Conservation (phyloP, 2,888 invertebrate species). For the Ptychoptera albimana region DNA sequence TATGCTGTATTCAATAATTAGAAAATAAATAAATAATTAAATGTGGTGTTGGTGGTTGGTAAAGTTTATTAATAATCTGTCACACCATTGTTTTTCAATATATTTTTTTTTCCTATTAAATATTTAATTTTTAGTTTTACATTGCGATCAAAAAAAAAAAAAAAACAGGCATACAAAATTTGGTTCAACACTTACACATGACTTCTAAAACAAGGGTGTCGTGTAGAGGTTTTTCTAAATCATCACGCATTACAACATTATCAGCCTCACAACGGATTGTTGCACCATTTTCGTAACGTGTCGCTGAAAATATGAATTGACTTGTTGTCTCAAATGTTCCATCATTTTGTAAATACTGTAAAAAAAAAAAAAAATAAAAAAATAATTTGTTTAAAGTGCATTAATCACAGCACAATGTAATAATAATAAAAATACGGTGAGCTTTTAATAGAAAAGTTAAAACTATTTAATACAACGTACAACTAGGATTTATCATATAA, state of each 20-base stretch:
- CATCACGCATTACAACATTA: conserved; percentile 60
- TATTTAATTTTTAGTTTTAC: too few relatives aligned
- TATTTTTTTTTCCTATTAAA: too few relatives aligned
- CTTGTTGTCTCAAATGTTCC: conserved; percentile 69
- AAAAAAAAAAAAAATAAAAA: conserved; percentile 5
- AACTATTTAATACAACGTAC: too few relatives aligned
- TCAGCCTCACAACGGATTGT: conserved; percentile 67
- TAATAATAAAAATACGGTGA: background rate
- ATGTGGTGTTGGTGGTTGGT: too few relatives aligned
- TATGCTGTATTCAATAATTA: too few relatives aligned
- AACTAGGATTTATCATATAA: background rate
- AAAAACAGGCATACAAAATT: too few relatives aligned
- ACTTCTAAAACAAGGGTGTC: conserved; percentile 60
- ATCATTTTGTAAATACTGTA: conserved; percentile 38
- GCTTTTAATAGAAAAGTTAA: background rate
- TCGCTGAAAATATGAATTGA: conserved; percentile 61
- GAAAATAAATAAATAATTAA: too few relatives aligned
- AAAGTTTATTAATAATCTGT: too few relatives aligned
- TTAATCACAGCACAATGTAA: background rate
- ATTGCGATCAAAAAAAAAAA: too few relatives aligned
- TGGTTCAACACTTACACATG: conserved; percentile 69
- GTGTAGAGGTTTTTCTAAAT: conserved; percentile 58
- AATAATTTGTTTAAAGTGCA: conserved; percentile 2
- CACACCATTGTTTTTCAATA: too few relatives aligned
- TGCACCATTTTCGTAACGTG: conserved; percentile 63